Conservation (phyloP, 2,113 vertebrate genomes). For the Clarias macrocephalus region DNA sequence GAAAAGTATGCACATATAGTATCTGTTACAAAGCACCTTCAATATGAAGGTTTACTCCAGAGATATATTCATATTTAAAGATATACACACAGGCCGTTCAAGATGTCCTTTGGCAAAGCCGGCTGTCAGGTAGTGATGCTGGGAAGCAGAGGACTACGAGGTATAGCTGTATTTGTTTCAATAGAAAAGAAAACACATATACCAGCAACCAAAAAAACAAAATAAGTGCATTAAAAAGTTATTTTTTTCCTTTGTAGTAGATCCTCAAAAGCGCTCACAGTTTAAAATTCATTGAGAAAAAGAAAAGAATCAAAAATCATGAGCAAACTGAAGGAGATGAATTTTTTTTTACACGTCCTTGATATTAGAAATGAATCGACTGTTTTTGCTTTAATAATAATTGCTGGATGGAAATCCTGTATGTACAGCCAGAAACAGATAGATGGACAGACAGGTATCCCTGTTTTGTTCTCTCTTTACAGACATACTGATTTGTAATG, state of each 20-base stretch:
- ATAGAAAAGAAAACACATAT: slow-evolving; percentile 28
- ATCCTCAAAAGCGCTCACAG: not conserved
- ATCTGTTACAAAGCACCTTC: slow-evolving; percentile 76
- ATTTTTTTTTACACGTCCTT: not conserved
- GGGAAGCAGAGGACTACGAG: slow-evolving; percentile 61
- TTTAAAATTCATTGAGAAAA: not conserved
- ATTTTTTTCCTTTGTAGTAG: not conserved
- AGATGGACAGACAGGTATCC: slow-evolving; percentile 47
- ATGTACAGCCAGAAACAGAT: slow-evolving; percentile 19
- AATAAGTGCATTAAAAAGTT: slow-evolving; percentile 22
- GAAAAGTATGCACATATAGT: slow-evolving; percentile 70
- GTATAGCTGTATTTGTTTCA: slow-evolving; percentile 47
- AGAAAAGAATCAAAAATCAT: not conserved
- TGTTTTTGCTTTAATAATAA: not conserved
- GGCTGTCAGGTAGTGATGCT: slow-evolving; percentile 71
- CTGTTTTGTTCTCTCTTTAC: slow-evolving; percentile 61
- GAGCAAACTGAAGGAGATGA: not conserved
- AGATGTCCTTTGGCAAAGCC: slow-evolving; percentile 64
- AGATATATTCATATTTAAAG: slow-evolving; percentile 76
- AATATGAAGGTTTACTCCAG: slow-evolving; percentile 82
- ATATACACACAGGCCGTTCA: slow-evolving; percentile 66
- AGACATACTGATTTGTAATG: slow-evolving; percentile 9
- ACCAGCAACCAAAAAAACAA: slow-evolving; percentile 52
- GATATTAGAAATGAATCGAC: not conserved
- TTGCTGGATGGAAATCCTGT: not conserved